Base-by-base conservation (phyloP, 1,140 invertebrate species). In the Dreissena polymorpha region DNA sequence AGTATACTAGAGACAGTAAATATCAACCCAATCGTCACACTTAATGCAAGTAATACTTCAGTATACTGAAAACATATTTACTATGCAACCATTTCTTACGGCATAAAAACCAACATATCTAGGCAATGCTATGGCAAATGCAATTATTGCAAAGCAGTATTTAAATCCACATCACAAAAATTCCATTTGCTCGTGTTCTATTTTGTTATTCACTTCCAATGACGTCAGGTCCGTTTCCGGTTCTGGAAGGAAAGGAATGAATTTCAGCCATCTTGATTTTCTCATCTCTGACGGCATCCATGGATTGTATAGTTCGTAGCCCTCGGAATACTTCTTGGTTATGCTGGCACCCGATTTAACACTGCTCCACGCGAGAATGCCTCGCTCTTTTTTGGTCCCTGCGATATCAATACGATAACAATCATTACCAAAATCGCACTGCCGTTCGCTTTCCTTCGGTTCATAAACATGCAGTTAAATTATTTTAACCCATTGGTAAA, bases 301-400 rank as follows among this genome's bases (percentile, higher is more conserved):
- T 25, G 78, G 78, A 0, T 21, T 71, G 53, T 81, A 81, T 6
- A 81, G 53, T 51, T 81, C 78, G 23, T 16, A 49, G 10, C 51
- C 29, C 72, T 81, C 78, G 7, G 72, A 10, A 29, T 81, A 81
- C 29, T 67, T 29, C 27, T 65, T 39, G 10, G 29, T 67, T 6
- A 29, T 63, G 29, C 51, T 12, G 21, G 14, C 13, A 21, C 64
- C 27, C 29, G 25, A 10, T 16, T 51, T n/a, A 21, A 57, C 27
- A 29, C 27, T 53, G 27, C 49, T 64, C 84, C 84, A 85, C 6
- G 84, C 77, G 13, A 78, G 55, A 25, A 85, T 85, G 0, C 84
- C 84, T 25, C 84, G 29, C 39, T 85, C 84, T 21, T 81, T 78
- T 57, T 76, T 76, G 12, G 84, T 85, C n/a, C 84, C 84, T 85